These are phyloP conservation scores for Micrastur ruficollis DNA, from an alignment of 2,797 vertebrate genomes.

Conservation along the genomic window DNA sequence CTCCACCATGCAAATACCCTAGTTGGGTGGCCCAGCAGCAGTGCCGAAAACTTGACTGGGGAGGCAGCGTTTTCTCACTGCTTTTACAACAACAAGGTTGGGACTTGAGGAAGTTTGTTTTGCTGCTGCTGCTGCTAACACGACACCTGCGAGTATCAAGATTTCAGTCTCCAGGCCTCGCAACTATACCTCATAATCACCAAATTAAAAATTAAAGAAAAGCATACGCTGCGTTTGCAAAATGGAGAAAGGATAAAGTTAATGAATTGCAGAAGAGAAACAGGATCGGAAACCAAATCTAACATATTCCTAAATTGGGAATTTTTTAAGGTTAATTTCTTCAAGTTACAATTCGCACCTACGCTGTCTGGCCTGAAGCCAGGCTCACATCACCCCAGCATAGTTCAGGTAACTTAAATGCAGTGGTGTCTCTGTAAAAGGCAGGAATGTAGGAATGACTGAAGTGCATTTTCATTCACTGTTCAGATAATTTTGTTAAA, in stretches of 20 bases:
- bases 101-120: not conserved
- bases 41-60: not conserved
- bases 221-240: not conserved
- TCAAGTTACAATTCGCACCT: not conserved
- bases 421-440: not conserved
- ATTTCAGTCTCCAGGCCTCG: not conserved
- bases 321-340: not conserved
- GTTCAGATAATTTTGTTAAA: not conserved
- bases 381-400: not conserved
- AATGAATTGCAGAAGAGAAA: not conserved
- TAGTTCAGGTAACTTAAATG: not conserved
- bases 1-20: not conserved
- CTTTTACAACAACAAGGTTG: not conserved
- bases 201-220: not conserved
- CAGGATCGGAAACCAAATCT: not conserved
- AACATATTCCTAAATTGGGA: not conserved
- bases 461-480: not conserved
- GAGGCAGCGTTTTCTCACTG: fast-evolving
- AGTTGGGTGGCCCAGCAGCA: not conserved
- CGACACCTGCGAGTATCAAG: not conserved
- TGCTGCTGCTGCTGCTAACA: not conserved
- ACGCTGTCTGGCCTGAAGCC: not conserved
- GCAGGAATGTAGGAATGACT: not conserved
- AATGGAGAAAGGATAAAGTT: not conserved
- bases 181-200: not conserved